phyloP scores from a whole-genome alignment of 2,113 vertebrate species.

The Mustelus asterias region DNA sequence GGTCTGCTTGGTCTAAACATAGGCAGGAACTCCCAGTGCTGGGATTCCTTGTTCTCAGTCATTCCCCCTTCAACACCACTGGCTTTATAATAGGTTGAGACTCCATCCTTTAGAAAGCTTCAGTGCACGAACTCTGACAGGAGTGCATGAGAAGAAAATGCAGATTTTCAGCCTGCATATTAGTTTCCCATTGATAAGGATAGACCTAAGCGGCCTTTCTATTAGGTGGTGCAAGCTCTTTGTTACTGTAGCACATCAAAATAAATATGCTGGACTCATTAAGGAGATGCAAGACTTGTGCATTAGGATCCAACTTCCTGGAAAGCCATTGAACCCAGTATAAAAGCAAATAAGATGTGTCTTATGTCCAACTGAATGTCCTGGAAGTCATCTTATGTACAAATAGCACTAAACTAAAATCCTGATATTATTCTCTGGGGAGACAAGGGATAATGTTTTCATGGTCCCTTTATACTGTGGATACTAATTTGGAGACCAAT shows the following conservation, averaged over 20 bases:
- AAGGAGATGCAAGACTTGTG: neutral
- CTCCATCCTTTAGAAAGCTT: neutral
- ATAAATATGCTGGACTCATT: neutral
- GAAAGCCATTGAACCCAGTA: neutral
- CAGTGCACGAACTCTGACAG: neutral
- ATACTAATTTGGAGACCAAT: neutral
- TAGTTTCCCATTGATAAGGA: neutral
- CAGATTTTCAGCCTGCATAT: neutral
- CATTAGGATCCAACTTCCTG: neutral
- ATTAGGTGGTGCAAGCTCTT: neutral
- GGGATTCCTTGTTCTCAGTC: neutral
- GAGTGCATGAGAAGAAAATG: neutral
- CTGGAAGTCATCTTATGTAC: neutral
- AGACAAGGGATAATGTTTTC: neutral
- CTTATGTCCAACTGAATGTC: neutral
- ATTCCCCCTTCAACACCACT: neutral
- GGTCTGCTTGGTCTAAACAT: neutral
- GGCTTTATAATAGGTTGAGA: neutral
- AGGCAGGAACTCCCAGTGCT: neutral
- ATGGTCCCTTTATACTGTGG: neutral
- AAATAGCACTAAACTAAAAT: neutral
- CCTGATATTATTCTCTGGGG: neutral
- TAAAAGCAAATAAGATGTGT: neutral
- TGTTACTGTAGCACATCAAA: neutral
- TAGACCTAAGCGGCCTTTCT: neutral